Conservation (phyloP, 2,888 invertebrate species). For the Cerceris rybyensis region DNA sequence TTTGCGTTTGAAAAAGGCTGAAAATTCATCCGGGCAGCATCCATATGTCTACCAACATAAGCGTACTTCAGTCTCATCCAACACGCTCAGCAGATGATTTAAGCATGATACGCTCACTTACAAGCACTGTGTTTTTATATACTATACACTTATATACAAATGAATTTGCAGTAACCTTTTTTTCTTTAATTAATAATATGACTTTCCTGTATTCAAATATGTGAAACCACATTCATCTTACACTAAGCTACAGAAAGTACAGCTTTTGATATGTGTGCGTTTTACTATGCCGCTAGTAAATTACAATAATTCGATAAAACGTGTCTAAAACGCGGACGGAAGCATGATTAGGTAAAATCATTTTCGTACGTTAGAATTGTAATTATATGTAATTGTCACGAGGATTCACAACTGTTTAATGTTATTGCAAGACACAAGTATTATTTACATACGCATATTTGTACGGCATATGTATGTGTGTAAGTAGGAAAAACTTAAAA, state of each 20-base stretch:
- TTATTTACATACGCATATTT: constrained; percentile 47
- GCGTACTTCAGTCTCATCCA: constrained; percentile 80
- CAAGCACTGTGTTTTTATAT: constrained; percentile 63
- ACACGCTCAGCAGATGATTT: constrained; percentile 80
- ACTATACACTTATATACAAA: constrained; percentile 53
- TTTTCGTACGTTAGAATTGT: constrained; percentile 34
- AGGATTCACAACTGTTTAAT: constrained; percentile 38
- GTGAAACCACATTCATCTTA: constrained; percentile 40
- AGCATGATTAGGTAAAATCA: constrained; percentile 19
- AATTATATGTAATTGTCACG: constrained; percentile 33
- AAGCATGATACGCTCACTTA: constrained; percentile 65
- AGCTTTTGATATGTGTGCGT: constrained; percentile 34
- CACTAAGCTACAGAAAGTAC: constrained; percentile 26
- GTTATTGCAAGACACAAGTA: constrained; percentile 38
- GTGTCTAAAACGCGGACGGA: constrained; percentile 34
- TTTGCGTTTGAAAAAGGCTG: constrained; percentile 86
- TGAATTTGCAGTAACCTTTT: constrained; percentile 51
- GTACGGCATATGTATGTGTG: constrained; percentile 29
- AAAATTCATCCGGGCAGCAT: constrained; percentile 82
- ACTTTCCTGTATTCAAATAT: constrained; percentile 26
- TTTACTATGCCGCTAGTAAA: constrained; percentile 11
- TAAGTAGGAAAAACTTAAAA: constrained; percentile 28
- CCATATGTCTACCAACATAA: constrained; percentile 80
- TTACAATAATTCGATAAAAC: constrained; percentile 25
- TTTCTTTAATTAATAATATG: constrained; percentile 26